These are phyloP conservation scores for Petrocephalus microphthalmus DNA, from an alignment of 2,113 vertebrate species.

Conservation along the genomic window DNA sequence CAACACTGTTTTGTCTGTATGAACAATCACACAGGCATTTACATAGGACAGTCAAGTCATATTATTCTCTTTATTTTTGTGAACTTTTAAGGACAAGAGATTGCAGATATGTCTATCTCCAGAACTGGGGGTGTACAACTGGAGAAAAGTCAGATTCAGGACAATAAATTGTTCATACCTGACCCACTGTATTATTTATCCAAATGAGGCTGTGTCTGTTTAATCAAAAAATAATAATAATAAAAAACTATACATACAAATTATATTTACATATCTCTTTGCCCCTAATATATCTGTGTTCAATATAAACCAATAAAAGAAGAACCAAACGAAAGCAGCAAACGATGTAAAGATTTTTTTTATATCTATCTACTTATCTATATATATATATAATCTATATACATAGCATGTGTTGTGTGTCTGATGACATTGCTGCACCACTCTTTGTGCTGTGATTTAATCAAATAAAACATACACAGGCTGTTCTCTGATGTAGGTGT, in stretches of 20 bases:
- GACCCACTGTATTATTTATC: slow-evolving; percentile 29
- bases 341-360: slow-evolving; percentile 47
- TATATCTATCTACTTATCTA: slow-evolving; percentile 47
- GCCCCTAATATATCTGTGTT: slow-evolving; percentile 66
- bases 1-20: too few species aligned
- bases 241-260: background rate
- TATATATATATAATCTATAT: slow-evolving; percentile 72
- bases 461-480: slow-evolving; percentile 66
- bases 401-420: slow-evolving; percentile 73
- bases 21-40: background rate
- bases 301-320: slow-evolving; percentile 37
- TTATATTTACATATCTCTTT: slow-evolving; percentile 41
- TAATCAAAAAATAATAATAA: slow-evolving; percentile 37
- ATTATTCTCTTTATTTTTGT: background rate
- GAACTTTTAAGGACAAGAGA: background rate
- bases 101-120: slow-evolving; percentile 12
- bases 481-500: slow-evolving; percentile 58
- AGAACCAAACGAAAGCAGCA: slow-evolving; percentile 46
- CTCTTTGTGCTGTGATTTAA: slow-evolving; percentile 64
- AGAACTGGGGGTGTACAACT: slow-evolving; percentile 40
- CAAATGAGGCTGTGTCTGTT: slow-evolving; percentile 34
- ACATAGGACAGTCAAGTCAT: background rate
- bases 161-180: slow-evolving; percentile 28
- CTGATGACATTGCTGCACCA: slow-evolving; percentile 49
- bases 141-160: slow-evolving; percentile 32